phyloP scores from a whole-genome alignment of 2,797 vertebrate species.

The Bradypus variegatus region DNA sequence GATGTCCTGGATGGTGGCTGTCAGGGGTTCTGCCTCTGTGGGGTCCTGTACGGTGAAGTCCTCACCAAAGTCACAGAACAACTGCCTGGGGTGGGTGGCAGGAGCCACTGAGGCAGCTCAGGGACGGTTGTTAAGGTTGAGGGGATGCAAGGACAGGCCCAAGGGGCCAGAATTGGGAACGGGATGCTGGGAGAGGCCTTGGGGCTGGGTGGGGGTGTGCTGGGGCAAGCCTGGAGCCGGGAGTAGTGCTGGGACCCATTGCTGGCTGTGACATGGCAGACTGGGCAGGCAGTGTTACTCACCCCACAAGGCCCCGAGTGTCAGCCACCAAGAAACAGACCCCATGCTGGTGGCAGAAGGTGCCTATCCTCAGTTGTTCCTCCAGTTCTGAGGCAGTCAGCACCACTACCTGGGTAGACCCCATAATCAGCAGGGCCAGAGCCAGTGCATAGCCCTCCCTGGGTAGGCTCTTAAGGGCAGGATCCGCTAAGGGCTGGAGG shows the following conservation, averaged over 20 bases:
- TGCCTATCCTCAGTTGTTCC: slow-evolving; percentile 80
- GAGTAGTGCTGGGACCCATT: neutral
- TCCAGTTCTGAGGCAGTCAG: slow-evolving; percentile 83
- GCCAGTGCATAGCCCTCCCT: neutral
- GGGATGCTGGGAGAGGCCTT: neutral
- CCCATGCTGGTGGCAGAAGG: slow-evolving; percentile 76
- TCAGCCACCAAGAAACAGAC: slow-evolving; percentile 83
- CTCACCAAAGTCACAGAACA: slow-evolving; percentile 93
- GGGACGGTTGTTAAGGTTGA: neutral
- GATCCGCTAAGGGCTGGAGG: neutral
- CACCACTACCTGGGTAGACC: slow-evolving; percentile 83
- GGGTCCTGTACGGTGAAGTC: slow-evolving; percentile 76
- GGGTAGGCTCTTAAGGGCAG: neutral
- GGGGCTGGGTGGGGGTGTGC: neutral
- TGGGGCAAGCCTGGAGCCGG: neutral
- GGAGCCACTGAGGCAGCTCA: neutral
- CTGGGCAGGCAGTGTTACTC: slow-evolving; percentile 40
- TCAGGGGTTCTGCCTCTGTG: slow-evolving; percentile 73
- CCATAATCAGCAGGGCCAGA: neutral
- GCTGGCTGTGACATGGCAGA: neutral
- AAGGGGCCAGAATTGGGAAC: neutral
- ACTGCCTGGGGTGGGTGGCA: slow-evolving; percentile 75
- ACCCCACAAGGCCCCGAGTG: slow-evolving; percentile 88
- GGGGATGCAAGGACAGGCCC: neutral
- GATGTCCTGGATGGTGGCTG: slow-evolving; percentile 75